Evolutionary conservation across 2,888 invertebrate species (phyloP).

Genomic region (Caenorhabditis japonica): DNA sequence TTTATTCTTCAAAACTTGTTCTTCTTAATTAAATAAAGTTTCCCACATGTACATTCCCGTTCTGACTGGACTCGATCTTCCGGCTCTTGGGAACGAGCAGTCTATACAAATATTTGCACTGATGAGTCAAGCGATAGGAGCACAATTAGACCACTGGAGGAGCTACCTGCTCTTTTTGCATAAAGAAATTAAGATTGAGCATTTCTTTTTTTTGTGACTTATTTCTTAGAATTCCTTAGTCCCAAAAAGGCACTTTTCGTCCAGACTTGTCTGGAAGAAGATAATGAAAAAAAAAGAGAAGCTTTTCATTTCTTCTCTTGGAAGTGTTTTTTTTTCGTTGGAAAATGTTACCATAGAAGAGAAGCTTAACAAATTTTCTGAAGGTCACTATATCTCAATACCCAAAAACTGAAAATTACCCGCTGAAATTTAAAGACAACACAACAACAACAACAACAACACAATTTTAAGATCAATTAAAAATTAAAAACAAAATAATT

Average conservation of each 20-base stretch:
- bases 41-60: slow-evolving; percentile 6
- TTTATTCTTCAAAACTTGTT: neutral
- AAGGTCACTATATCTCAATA: no score
- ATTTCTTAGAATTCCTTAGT: no score
- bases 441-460: no score
- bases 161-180: no score
- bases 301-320: neutral
- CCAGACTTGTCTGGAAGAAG: neutral
- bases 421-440: no score
- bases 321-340: neutral
- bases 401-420: no score
- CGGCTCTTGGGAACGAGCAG: slow-evolving; percentile 29
- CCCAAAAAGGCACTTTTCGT: slow-evolving; percentile 4
- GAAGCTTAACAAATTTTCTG: slow-evolving; percentile 1
- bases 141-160: slow-evolving; percentile 36
- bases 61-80: slow-evolving; percentile 22
- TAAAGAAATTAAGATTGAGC: no score
- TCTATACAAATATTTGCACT: slow-evolving; percentile 46
- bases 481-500: no score
- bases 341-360: neutral
- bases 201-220: no score
- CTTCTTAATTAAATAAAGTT: slow-evolving; percentile 5
- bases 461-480: no score
- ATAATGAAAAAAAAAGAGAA: slow-evolving; percentile 8
- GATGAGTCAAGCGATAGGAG: slow-evolving; percentile 30